phyloP scores from a whole-genome alignment of 2,888 invertebrate genomes.

The Pycnomerus fuliginosus region DNA sequence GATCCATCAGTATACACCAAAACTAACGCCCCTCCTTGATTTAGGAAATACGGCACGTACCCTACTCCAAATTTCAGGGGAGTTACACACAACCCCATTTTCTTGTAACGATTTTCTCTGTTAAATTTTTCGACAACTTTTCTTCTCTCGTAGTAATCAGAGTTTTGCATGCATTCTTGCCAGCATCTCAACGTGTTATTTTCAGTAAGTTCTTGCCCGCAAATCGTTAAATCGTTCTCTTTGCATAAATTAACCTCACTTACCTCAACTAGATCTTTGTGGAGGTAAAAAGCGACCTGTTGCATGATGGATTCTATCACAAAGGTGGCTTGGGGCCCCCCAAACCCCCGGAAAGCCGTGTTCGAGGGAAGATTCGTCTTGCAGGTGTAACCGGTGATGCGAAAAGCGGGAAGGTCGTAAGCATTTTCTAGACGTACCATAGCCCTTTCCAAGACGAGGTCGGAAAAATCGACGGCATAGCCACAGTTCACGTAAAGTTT shows the following conservation, averaged over 20 bases:
- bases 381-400: constrained; percentile 72
- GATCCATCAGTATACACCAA: constrained; percentile 88
- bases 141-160: constrained; percentile 63
- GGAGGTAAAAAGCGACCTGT: constrained; percentile 71
- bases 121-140: constrained; percentile 68
- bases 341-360: constrained; percentile 92
- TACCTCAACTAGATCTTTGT: constrained; percentile 65
- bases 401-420: constrained; percentile 74
- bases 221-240: constrained; percentile 77
- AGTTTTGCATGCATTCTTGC: constrained; percentile 70
- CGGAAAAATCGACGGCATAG: constrained; percentile 77
- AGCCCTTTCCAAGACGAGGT: constrained; percentile 77
- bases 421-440: constrained; percentile 83
- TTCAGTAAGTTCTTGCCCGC: constrained; percentile 69
- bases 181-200: constrained; percentile 77
- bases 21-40: constrained; percentile 86
- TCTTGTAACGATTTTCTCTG: constrained; percentile 65
- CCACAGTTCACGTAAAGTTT: constrained; percentile 82
- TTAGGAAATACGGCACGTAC: constrained; percentile 72
- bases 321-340: constrained; percentile 90
- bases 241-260: constrained; percentile 74
- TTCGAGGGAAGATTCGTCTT: constrained; percentile 89
- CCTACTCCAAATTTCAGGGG: constrained; percentile 86
- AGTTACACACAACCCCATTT: constrained; percentile 78
- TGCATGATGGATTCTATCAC: constrained; percentile 76